Conservation (phyloP, 2,113 vertebrate species). For the Poeciliopsis turrubarensis region DNA sequence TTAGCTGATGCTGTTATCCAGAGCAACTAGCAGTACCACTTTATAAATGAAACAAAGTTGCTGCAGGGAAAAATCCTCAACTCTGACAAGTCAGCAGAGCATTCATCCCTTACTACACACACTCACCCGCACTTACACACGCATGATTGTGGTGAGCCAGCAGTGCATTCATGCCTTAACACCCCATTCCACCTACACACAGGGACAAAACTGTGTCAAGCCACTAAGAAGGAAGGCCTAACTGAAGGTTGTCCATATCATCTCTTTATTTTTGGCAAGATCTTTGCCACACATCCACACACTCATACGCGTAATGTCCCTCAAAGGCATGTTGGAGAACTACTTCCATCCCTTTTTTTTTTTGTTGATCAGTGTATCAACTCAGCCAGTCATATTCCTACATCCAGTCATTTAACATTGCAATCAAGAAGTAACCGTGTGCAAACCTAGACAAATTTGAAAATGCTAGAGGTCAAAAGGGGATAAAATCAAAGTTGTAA, state of each 20-base stretch:
- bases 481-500: background rate
- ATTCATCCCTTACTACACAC: conserved; percentile 45
- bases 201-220: conserved; percentile 3
- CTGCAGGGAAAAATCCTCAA: conserved; percentile 53
- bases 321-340: background rate
- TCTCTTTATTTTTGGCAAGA: conserved; percentile 41
- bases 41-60: conserved; percentile 63
- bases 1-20: conserved; percentile 54
- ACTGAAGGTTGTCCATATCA: conserved; percentile 43
- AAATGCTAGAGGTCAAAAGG: background rate
- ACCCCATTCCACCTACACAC: conserved; percentile 2
- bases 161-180: conserved; percentile 37
- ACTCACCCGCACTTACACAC: conserved; percentile 16
- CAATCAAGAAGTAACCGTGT: too few relatives aligned
- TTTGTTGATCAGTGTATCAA: background rate
- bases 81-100: conserved; percentile 66
- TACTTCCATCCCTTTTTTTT: conserved; percentile 9
- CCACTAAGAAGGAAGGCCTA: conserved; percentile 37
- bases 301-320: conserved; percentile 4
- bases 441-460: too few relatives aligned
- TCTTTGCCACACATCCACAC: background rate
- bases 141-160: conserved; percentile 36
- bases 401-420: background rate
- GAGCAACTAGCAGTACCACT: conserved; percentile 37
- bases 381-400: background rate